These are phyloP conservation scores for Spinus pinus DNA, from an alignment of 2,797 vertebrate species.

Conservation along the genomic window DNA sequence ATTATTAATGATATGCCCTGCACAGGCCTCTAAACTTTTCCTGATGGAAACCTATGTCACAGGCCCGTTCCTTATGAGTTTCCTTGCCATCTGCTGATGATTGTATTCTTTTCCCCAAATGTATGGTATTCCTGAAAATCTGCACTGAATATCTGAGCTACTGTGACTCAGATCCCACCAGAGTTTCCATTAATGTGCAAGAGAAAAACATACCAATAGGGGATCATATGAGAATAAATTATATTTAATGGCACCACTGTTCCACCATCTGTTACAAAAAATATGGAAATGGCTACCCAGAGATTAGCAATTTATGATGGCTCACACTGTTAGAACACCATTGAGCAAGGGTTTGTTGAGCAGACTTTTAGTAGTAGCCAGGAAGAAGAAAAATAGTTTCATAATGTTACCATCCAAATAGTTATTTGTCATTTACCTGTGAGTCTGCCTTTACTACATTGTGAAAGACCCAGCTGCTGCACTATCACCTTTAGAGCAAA, in stretches of 20 bases:
- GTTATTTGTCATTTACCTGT: not conserved
- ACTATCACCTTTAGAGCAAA: not conserved
- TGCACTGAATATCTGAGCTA: conserved; percentile 10
- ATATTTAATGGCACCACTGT: conserved; percentile 34
- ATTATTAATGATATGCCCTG: not conserved
- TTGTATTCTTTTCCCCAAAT: not conserved
- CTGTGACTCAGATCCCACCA: not conserved
- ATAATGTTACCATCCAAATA: not conserved
- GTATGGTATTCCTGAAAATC: conserved; percentile 26
- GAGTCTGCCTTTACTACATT: not conserved
- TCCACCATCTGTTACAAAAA: conserved; percentile 47
- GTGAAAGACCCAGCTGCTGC: not conserved
- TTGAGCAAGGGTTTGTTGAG: not conserved
- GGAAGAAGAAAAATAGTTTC: conserved; percentile 11
- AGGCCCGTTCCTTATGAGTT: not conserved
- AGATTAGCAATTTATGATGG: conserved; percentile 18
- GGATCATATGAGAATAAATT: conserved; percentile 30
- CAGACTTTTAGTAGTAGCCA: not conserved
- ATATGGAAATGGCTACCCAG: not conserved
- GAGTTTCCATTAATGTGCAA: conserved; percentile 46
- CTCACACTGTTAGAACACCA: not conserved
- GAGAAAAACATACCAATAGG: not conserved
- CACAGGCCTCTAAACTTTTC: not conserved
- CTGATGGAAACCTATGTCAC: not conserved
- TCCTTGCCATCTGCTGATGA: conserved; percentile 24